Evolutionary conservation across 2,797 vertebrate species (phyloP).

Genomic region (Bryconaethiops microstoma): DNA sequence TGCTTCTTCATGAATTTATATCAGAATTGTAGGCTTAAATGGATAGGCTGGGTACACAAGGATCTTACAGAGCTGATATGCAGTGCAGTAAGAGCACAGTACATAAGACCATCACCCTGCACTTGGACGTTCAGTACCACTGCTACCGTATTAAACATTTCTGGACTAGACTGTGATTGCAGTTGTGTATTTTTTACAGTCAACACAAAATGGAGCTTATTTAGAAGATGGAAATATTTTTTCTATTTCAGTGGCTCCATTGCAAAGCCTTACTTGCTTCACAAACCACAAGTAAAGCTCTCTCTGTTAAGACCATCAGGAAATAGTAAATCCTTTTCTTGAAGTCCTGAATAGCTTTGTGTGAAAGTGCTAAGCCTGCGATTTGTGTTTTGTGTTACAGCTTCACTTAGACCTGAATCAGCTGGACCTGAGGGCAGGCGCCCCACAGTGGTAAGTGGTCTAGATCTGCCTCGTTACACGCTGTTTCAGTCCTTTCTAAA

Average conservation of each 20-base stretch:
- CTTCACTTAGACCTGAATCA: slow-evolving; percentile 85
- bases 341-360: neutral
- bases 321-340: neutral
- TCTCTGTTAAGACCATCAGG: neutral
- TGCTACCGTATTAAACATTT: too few relatives aligned
- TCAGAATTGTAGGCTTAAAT: too few relatives aligned
- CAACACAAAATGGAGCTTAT: too few relatives aligned
- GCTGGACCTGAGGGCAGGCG: slow-evolving; percentile 81
- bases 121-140: too few relatives aligned
- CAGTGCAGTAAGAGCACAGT: too few relatives aligned
- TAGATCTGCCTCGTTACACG: neutral
- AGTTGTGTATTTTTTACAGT: too few relatives aligned
- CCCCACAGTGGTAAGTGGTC: slow-evolving; percentile 81
- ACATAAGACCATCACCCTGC: too few relatives aligned
- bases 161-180: too few relatives aligned
- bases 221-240: too few relatives aligned
- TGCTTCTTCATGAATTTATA: too few relatives aligned
- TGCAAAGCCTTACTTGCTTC: neutral
- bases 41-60: too few relatives aligned
- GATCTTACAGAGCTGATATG: too few relatives aligned
- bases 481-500: neutral
- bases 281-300: neutral
- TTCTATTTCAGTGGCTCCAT: neutral
- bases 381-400: slow-evolving; percentile 65
- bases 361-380: neutral